A percentile compares a stretch with the other conserved stretches of the same genome.
phyloP scores from a whole-genome alignment of 2,113 vertebrate genomes.

The Perca flavescens region DNA sequence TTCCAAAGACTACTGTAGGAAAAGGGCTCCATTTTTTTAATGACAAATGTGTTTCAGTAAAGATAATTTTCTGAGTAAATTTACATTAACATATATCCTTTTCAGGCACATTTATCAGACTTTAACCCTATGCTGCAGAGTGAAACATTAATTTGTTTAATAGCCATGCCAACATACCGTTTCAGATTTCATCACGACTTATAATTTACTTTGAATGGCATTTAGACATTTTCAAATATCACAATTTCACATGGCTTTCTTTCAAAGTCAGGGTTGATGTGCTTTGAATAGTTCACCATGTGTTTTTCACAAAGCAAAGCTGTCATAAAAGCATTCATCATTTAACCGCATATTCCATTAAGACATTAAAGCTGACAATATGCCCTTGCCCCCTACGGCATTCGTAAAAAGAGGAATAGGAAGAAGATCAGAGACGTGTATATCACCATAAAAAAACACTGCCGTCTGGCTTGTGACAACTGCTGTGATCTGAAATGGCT shows the following conservation, averaged over 20 bases:
- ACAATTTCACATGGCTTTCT: neutral
- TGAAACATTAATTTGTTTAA: neutral
- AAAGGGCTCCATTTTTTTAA: neutral
- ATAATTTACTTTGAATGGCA: neutral
- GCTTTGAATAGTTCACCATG: neutral
- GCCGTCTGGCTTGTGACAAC: conserved; percentile 21
- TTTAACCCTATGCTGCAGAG: neutral
- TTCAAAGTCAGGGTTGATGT: neutral
- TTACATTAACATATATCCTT: neutral
- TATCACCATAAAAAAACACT: neutral
- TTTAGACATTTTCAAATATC: conserved; percentile 26
- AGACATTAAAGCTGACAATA: neutral
- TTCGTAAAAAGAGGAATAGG: neutral
- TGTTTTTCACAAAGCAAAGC: neutral
- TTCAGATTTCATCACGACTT: neutral
- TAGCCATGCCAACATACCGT: neutral
- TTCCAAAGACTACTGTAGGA: neutral
- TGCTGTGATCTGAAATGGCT: conserved; percentile 20
- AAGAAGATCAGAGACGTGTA: neutral
- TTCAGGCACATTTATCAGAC: neutral
- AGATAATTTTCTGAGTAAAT: neutral
- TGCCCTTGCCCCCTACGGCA: neutral
- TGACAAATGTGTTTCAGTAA: neutral
- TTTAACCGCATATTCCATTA: conserved; percentile 24
- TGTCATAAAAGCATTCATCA: neutral